A percentile compares a stretch with the other conserved stretches of the same genome.
These are phyloP conservation scores for Poliocrania exsul DNA, from an alignment of 2,797 vertebrate species.

Conservation along the genomic window DNA sequence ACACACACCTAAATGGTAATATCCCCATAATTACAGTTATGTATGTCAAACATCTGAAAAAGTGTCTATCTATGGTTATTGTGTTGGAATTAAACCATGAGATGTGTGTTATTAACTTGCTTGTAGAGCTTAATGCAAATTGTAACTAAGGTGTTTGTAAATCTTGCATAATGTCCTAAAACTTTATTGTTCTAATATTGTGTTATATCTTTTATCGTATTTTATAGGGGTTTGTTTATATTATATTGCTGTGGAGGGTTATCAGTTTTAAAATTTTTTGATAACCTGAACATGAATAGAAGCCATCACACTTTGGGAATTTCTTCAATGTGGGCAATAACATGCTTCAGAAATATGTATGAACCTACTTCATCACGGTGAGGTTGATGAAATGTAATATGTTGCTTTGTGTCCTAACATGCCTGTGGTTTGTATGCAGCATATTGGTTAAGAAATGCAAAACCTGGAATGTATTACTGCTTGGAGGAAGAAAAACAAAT, in stretches of 20 bases:
- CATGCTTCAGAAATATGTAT: background rate
- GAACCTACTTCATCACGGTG: fast-evolving
- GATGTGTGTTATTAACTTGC: background rate
- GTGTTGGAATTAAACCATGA: conserved; percentile 1
- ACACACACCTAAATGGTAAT: background rate
- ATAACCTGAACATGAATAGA: background rate
- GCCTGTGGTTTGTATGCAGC: background rate
- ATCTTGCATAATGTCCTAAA: background rate
- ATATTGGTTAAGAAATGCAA: background rate
- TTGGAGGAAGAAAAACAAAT: background rate
- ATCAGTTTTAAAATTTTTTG: background rate
- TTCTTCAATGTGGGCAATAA: background rate
- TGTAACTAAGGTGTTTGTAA: background rate
- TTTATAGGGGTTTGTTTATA: background rate
- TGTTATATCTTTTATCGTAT: background rate
- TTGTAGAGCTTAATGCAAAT: background rate
- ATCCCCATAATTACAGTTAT: conserved; percentile 39
- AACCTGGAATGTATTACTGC: background rate
- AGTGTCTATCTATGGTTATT: background rate
- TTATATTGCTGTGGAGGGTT: background rate
- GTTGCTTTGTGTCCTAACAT: conserved; percentile 19
- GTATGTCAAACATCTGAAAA: conserved; percentile 6
- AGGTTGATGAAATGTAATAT: background rate
- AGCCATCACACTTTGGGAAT: background rate
- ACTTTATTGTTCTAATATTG: background rate